These are phyloP conservation scores for Chaetogeoica ovagalla DNA, from an alignment of 2,888 invertebrate genomes.

Conservation along the genomic window DNA sequence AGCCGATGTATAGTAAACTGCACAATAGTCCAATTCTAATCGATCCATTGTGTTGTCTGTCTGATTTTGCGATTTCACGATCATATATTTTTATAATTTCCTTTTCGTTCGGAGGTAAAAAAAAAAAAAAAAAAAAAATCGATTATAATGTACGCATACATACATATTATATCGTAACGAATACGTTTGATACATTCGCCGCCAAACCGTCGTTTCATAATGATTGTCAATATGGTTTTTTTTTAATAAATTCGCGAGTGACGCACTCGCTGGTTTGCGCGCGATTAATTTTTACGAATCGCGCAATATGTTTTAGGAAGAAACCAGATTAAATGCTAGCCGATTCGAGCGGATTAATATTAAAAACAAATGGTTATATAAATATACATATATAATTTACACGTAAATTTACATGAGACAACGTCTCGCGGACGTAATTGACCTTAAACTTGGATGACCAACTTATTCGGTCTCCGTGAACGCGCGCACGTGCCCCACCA, in stretches of 20 bases:
- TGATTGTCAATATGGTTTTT: too few relatives aligned
- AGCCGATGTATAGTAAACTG: neutral
- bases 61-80: constrained; percentile 17
- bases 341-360: neutral
- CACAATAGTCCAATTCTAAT: constrained; percentile 37
- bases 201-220: too few relatives aligned
- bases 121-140: too few relatives aligned
- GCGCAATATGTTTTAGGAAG: too few relatives aligned
- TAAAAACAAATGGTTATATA: too few relatives aligned
- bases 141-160: neutral
- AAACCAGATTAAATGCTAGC: neutral
- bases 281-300: neutral
- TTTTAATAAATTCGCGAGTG: too few relatives aligned
- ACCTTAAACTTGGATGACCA: constrained; percentile 53
- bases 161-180: neutral
- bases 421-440: constrained; percentile 45
- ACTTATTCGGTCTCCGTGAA: constrained; percentile 50
- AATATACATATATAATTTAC: constrained; percentile 9
- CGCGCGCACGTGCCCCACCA: constrained; percentile 51
- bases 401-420: neutral
- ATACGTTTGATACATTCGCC: too few relatives aligned
- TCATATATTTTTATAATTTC: neutral
- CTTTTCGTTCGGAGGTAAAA: neutral
- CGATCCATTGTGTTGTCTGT: constrained; percentile 26
- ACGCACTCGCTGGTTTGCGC: too few relatives aligned